Evolutionary conservation across 2,888 invertebrate genomes (phyloP).

Genomic region (Dysmachus trigonus): DNA sequence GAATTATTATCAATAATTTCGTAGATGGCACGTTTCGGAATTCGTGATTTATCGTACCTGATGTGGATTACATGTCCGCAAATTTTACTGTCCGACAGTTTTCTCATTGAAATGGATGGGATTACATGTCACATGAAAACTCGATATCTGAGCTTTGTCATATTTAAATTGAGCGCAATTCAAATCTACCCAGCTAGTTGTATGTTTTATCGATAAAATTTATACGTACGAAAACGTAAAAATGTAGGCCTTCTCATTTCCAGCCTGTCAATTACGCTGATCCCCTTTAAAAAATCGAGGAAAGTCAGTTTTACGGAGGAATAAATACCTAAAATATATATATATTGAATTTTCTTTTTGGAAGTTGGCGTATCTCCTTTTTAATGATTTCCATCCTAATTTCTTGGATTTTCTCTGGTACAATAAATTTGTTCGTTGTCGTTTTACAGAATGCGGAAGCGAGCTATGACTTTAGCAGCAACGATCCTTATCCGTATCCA

Average conservation of each 20-base stretch:
- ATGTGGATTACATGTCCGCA: neutral
- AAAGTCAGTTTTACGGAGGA: neutral
- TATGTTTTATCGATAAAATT: neutral
- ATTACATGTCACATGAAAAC: neutral
- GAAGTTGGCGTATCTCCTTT: neutral
- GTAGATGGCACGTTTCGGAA: neutral
- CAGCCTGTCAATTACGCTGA: neutral
- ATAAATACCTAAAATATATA: neutral
- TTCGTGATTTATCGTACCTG: neutral
- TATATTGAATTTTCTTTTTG: neutral
- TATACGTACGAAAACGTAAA: neutral
- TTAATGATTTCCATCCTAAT: neutral
- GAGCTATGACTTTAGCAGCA: slow-evolving; percentile 99
- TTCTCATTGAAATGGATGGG: neutral
- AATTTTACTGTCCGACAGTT: neutral
- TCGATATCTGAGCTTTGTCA: neutral
- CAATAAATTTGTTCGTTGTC: slow-evolving; percentile 42
- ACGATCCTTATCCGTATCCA: slow-evolving; percentile 98
- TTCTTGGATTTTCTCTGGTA: neutral
- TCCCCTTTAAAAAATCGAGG: neutral
- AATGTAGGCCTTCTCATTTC: neutral
- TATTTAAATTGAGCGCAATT: too few relatives aligned
- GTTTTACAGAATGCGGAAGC: slow-evolving; percentile 91
- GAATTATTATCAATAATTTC: neutral
- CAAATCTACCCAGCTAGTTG: neutral